Evolutionary conservation across 2,888 invertebrate genomes (phyloP).

Genomic region (Caenorhabditis becei): DNA sequence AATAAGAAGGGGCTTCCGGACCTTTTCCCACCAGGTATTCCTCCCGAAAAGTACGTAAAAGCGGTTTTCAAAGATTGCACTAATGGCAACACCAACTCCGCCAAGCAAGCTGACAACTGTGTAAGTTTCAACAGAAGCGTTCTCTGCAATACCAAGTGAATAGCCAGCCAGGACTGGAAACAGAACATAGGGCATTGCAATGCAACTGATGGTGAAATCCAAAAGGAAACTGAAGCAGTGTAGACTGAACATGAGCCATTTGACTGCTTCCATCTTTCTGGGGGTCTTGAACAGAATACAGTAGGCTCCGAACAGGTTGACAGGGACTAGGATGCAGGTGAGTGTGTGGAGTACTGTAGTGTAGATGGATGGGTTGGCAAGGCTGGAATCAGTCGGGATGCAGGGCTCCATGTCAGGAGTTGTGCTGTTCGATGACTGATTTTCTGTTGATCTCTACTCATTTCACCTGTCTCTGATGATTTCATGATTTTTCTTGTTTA

Average conservation of each 20-base stretch:
- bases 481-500: too few relatives aligned
- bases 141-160: background rate
- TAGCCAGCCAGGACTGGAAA: background rate
- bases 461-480: too few relatives aligned
- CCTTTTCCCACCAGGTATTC: background rate
- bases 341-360: background rate
- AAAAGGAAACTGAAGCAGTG: background rate
- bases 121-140: background rate
- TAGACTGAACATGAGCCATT: background rate
- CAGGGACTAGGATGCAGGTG: background rate
- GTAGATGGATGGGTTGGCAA: background rate
- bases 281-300: slow-evolving; percentile 3
- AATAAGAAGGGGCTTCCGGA: background rate
- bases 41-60: background rate
- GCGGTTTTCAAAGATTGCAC: background rate
- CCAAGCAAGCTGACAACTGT: background rate
- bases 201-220: background rate
- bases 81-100: background rate
- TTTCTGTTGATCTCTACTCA: too few relatives aligned
- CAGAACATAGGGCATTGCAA: background rate
- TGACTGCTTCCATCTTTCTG: background rate
- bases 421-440: too few relatives aligned
- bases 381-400: too few relatives aligned
- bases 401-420: background rate
- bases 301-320: background rate